A percentile compares a stretch with the other conserved stretches of the same genome.
Evolutionary conservation across 2,113 vertebrate species (phyloP).

Genomic region (Alethe diademata): DNA sequence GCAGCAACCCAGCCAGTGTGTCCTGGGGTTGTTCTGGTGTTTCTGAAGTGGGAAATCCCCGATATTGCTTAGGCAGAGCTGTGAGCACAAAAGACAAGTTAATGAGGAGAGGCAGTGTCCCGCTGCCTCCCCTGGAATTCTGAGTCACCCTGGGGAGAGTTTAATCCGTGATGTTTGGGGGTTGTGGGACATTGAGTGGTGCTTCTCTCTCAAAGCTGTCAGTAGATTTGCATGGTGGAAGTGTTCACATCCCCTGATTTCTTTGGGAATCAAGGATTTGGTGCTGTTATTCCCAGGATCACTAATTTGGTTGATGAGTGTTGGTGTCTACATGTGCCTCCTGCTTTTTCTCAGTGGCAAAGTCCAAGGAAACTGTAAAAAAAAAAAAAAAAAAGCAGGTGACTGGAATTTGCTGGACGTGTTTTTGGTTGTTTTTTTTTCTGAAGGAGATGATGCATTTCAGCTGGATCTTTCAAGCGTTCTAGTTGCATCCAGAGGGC

Average conservation of each 20-base stretch:
- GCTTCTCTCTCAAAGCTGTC: not conserved
- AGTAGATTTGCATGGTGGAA: fast-evolving
- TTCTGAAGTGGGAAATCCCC: not conserved
- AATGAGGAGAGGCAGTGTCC: not conserved
- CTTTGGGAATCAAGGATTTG: not conserved
- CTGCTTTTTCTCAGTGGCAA: not conserved
- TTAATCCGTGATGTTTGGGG: not conserved
- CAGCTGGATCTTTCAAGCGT: not conserved
- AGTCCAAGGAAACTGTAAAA: not conserved
- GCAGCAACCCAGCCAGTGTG: not conserved
- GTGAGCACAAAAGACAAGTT: not conserved
- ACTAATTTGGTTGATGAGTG: fast-evolving
- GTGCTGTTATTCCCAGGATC: not conserved
- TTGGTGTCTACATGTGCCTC: not conserved
- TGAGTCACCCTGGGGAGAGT: not conserved
- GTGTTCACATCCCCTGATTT: not conserved
- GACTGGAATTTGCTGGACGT: not conserved
- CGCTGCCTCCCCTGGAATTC: not conserved
- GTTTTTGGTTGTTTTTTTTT: too few relatives aligned
- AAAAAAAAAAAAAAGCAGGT: not conserved
- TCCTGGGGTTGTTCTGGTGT: not conserved
- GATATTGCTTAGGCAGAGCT: not conserved
- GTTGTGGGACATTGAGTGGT: not conserved
- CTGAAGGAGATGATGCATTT: not conserved
- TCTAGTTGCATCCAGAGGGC: not conserved